Evolutionary conservation across 2,888 invertebrate species (phyloP).

Genomic region (Itoplectis maculator): DNA sequence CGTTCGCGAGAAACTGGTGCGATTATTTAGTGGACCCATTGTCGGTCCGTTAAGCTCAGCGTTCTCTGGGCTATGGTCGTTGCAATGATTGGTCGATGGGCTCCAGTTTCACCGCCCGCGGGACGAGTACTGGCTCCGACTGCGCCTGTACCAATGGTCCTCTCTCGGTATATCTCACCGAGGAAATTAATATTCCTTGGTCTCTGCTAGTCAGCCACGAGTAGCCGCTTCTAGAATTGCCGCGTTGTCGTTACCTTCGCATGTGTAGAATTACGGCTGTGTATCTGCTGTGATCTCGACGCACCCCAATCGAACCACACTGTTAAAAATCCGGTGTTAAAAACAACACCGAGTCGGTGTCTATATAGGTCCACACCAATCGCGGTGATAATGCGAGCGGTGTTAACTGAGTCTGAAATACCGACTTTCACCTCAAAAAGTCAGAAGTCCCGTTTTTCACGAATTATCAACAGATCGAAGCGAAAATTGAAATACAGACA

Average conservation of each 20-base stretch:
- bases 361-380: no score
- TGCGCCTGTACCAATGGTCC: neutral
- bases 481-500: no score
- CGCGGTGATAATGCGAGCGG: no score
- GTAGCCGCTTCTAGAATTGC: conserved; percentile 62
- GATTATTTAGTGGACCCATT: conserved; percentile 76
- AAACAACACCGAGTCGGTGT: no score
- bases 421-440: no score
- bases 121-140: conserved; percentile 44
- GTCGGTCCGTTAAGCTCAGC: conserved; percentile 63
- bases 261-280: conserved; percentile 66
- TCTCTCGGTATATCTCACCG: conserved; percentile 48
- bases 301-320: neutral
- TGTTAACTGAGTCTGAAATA: no score
- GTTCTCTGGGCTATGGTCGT: conserved; percentile 60
- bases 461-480: no score
- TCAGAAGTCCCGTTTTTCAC: no score
- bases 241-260: conserved; percentile 66
- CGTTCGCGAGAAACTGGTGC: conserved; percentile 68
- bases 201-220: conserved; percentile 45
- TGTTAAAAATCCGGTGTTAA: no score
- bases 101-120: conserved; percentile 72
- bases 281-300: neutral
- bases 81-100: conserved; percentile 74
- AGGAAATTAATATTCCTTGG: conserved; percentile 66